Evolutionary conservation across 2,797 vertebrate species (phyloP).

Genomic region (Bovichtus variegatus): DNA sequence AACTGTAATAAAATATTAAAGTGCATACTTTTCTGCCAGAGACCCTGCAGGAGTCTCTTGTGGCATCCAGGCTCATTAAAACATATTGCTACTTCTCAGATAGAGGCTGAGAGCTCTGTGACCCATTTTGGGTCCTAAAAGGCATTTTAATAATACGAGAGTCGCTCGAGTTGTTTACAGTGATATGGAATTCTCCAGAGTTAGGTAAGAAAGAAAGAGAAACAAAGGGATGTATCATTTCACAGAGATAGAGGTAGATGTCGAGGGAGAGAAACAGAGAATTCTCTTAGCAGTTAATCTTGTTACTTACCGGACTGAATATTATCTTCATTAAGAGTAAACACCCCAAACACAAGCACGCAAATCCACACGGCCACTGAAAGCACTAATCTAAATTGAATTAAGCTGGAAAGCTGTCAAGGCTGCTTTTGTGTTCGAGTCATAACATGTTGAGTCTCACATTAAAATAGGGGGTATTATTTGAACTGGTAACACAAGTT

Average conservation of each 20-base stretch:
- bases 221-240: conserved; percentile 40
- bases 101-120: conserved; percentile 45
- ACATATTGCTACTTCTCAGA: conserved; percentile 59
- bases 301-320: conserved; percentile 21
- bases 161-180: conserved; percentile 56
- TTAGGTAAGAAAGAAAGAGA: conserved; percentile 3
- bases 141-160: conserved; percentile 48
- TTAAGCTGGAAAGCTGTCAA: background rate
- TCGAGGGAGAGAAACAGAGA: background rate
- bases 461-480: conserved; percentile 6
- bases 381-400: background rate
- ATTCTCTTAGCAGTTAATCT: conserved; percentile 26
- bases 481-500: background rate
- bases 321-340: conserved; percentile 21
- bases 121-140: conserved; percentile 64
- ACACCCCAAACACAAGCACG: conserved; percentile 5
- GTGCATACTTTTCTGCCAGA: conserved; percentile 46
- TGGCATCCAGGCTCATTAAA: conserved; percentile 74
- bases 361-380: background rate
- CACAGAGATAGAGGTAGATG: conserved; percentile 2
- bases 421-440: background rate
- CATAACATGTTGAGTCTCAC: background rate
- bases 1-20: conserved; percentile 71
- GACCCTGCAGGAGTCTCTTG: conserved; percentile 49
- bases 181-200: conserved; percentile 23